Evolutionary conservation across 2,113 vertebrate genomes (phyloP), one percentile per base, ranked within the genome.

Genomic region (Mustela nigripes): DNA sequence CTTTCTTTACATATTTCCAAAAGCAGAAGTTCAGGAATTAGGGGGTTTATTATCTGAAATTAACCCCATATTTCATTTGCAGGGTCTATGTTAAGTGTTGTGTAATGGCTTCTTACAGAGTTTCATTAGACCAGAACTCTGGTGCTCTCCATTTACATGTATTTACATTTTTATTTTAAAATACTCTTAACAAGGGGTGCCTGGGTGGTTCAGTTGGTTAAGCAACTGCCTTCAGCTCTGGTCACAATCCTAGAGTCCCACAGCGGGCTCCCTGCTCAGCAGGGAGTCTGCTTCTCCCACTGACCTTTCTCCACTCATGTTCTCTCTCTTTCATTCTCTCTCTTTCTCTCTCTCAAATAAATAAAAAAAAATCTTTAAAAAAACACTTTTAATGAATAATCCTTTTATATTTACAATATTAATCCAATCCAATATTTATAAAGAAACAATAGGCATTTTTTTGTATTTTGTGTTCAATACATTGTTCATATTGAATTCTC

Each of bases 391-490:
- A 91, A 67, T 53, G 90, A 97, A 65, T 28, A 36, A 96, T 95
- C 76, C 73, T 56, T 96, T 97, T 95, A 79, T 67, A 79, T 84
- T 96, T 94, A 92, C 1, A 87, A 73, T 97, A 33, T 60, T 58
- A 88, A 87, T 91, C 39, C 28, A 53, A 93, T 4, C 42, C 60
- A 89, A 83, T 95, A 97, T 95, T 98, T 97, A 93, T 83, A 76
- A 69, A 95, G 79, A 87, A 92, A 42, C 45, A 22, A 91, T 11
- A 18, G 62, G 26, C 50, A 90, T 76, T 97, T 96, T 97, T 96
- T 67, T 96, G 31, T 81, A n/a, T 96, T 98, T 97, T 97, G 83
- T 96, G 69, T 69, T 78, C 89, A 31, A 93, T 26, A 4, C 92
- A 96, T 95, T 93, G 91, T 82, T 89, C 28, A 26, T 26, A 42